phyloP scores from a whole-genome alignment of 2,888 invertebrate genomes.

The Eudemis profundana region DNA sequence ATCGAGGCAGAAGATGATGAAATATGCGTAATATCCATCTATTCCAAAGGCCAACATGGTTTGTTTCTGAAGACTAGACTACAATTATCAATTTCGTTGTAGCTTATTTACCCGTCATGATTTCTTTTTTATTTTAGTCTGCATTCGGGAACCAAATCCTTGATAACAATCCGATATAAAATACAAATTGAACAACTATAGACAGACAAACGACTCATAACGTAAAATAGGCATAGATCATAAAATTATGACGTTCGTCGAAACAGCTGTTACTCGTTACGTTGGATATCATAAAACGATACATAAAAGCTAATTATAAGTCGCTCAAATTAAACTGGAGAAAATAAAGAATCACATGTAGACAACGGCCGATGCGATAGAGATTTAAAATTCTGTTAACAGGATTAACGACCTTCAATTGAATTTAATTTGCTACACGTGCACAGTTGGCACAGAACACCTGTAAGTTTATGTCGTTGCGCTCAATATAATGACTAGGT shows the following conservation, averaged over 20 bases:
- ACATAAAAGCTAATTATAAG: slow-evolving; percentile 78
- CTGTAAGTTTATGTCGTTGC: slow-evolving; percentile 55
- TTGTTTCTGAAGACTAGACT: too few species aligned
- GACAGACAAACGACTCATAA: slow-evolving; percentile 36
- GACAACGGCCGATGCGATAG: slow-evolving; percentile 18
- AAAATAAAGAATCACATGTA: slow-evolving; percentile 36
- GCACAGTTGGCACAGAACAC: slow-evolving; percentile 61
- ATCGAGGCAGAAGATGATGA: too few species aligned
- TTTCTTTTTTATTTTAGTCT: too few species aligned
- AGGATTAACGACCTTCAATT: slow-evolving; percentile 30
- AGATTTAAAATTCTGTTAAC: slow-evolving; percentile 12
- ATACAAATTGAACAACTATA: neutral
- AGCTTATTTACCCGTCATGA: too few species aligned
- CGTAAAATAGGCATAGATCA: slow-evolving; percentile 50
- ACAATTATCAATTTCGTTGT: too few species aligned
- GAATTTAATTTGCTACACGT: slow-evolving; percentile 46
- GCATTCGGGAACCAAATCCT: too few species aligned
- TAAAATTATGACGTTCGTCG: slow-evolving; percentile 70
- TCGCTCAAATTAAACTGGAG: slow-evolving; percentile 52
- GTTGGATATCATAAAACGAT: slow-evolving; percentile 77
- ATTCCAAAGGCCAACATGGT: too few species aligned
- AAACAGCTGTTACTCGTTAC: slow-evolving; percentile 68
- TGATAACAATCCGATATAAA: neutral
- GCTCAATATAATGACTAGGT: slow-evolving; percentile 46
- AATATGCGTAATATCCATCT: too few species aligned